Conservation (phyloP, 1,140 invertebrate genomes). For the Brachionus asplanchnoidis region DNA sequence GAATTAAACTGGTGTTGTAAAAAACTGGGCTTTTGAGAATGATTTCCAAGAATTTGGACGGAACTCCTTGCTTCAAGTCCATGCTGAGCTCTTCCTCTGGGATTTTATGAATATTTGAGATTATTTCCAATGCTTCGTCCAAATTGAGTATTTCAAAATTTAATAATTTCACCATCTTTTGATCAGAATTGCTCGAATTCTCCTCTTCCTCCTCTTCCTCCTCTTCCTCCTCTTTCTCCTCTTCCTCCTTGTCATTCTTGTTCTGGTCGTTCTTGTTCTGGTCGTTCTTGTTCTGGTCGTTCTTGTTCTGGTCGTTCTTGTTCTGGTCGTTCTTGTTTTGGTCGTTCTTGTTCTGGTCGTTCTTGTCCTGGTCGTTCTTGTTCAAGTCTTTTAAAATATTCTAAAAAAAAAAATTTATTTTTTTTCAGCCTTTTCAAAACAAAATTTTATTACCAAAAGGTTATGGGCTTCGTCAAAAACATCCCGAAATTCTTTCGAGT, state of each 20-base stretch:
- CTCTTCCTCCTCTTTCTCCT: too few species aligned
- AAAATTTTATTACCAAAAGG: neutral
- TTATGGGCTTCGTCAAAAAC: neutral
- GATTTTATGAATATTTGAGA: neutral
- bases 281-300: neutral
- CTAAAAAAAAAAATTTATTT: neutral
- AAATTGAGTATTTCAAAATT: constrained; percentile 26
- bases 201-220: neutral
- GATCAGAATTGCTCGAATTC: neutral
- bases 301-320: neutral
- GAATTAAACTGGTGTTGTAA: constrained; percentile 32
- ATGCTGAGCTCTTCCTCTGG: neutral
- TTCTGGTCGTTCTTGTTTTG: neutral
- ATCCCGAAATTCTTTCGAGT: neutral
- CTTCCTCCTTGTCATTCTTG: too few species aligned
- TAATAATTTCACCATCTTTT: neutral
- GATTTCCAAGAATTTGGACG: constrained; percentile 30
- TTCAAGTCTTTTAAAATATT: neutral
- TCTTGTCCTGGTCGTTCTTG: neutral
- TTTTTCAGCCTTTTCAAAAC: neutral
- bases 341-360: too few species aligned
- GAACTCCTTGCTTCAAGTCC: constrained; percentile 21
- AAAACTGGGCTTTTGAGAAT: constrained; percentile 24
- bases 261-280: too few species aligned
- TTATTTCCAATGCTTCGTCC: neutral